Conservation (phyloP, 1,140 invertebrate species). For the Conus ventricosus region DNA sequence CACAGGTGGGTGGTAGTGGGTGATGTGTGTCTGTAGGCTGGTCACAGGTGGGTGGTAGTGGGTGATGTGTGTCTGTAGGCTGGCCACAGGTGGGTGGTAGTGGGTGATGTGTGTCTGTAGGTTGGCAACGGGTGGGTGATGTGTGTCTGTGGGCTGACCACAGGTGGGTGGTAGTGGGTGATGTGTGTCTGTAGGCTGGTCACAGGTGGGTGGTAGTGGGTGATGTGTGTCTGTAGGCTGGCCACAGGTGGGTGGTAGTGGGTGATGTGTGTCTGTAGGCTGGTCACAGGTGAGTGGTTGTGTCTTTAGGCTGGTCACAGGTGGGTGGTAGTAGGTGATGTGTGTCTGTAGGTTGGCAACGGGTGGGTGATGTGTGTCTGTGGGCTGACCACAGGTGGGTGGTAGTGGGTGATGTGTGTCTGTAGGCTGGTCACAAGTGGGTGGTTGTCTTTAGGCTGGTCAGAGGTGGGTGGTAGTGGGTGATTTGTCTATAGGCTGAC, state of each 20-base stretch:
- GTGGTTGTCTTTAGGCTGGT: background rate
- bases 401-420: too few relatives aligned
- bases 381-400: background rate
- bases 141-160: background rate
- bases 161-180: too few relatives aligned
- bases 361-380: background rate
- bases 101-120: background rate
- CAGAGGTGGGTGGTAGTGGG: background rate
- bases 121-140: background rate
- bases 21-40: slow-evolving; percentile 12
- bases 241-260: background rate
- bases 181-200: background rate
- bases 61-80: slow-evolving; percentile 63
- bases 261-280: background rate
- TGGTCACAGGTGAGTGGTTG: background rate
- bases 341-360: background rate
- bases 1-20: background rate
- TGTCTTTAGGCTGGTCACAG: slow-evolving; percentile 73
- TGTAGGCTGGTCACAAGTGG: background rate
- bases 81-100: slow-evolving; percentile 74
- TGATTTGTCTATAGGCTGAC: too few relatives aligned
- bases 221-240: slow-evolving; percentile 12
- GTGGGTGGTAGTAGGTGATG: slow-evolving; percentile 69
- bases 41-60: background rate
- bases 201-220: background rate